Evolutionary conservation across 2,797 vertebrate genomes (phyloP), one percentile per base, ranked within the genome.

Genomic region (Eulemur coronatus): DNA sequence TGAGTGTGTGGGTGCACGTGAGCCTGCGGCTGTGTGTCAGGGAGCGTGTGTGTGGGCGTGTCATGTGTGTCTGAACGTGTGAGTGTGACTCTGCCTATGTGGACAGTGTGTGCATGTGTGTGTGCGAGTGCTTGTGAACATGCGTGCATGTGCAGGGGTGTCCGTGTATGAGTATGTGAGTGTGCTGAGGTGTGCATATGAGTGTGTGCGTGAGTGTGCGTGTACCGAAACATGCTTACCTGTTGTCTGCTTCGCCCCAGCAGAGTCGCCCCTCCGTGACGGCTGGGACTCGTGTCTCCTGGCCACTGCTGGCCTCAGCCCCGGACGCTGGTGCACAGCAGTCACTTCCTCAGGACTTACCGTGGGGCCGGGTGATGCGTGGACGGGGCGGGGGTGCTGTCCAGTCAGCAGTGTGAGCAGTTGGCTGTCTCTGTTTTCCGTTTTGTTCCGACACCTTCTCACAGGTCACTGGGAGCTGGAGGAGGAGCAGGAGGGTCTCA

Each of bases 361-460:
- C 15, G 0, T 1, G 14, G 30, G 17, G 15, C 57, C 0, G 3
- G 15, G 15, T 33, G 63, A n/a, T 3, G 7, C 33, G 7, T 18
- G 63, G 15, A 18, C 7, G 0, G 33, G 63, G 15, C 30, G n/a
- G 63, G 55, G 22, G 55, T 57, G 33, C 33, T 38, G 20, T 11
- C 24, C 35, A 41, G 41, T 7, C 35, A 6, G 38, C 50, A 48
- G 46, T n/a, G 33, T 30, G 67, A 22, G 18, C 0, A 5, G 8
- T 26, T 35, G 24, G 33, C 28, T 35, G 4, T 50, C 17, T 7
- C 6, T 50, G 7, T 28, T 43, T 30, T 52, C 9, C 7, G 9
- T 73, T 4, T 35, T 63, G 55, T 63, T 48, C 22, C 9, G 35
- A 35, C 10, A 8, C 18, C 35, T 63, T 43, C 15, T 72, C 46